A percentile compares a stretch with the other conserved stretches of the same genome.
Conservation (phyloP, 2,888 invertebrate species). For the Drosophila prolongata region DNA sequence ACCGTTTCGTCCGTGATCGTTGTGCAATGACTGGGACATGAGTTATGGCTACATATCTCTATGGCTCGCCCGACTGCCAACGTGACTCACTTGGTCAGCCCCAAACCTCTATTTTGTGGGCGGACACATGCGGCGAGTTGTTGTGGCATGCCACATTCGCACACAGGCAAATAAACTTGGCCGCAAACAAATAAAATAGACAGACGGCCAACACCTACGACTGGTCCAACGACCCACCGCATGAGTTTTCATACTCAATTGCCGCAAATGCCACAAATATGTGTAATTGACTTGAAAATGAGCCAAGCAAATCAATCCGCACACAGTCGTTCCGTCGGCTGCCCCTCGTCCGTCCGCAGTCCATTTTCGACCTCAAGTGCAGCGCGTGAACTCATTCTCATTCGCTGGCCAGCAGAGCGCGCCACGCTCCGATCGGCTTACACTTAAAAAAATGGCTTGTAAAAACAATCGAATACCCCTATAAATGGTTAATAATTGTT, state of each 20-base stretch:
- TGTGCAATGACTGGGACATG: slow-evolving; percentile 57
- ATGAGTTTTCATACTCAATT: slow-evolving; percentile 67
- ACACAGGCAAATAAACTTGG: slow-evolving; percentile 36
- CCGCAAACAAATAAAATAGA: slow-evolving; percentile 56
- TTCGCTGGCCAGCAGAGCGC: slow-evolving; percentile 51
- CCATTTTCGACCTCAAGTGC: slow-evolving; percentile 70
- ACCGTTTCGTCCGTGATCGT: slow-evolving; percentile 36
- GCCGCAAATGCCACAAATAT: slow-evolving; percentile 77
- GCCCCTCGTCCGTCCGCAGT: slow-evolving; percentile 5
- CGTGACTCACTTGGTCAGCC: slow-evolving; percentile 70
- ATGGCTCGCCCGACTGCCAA: slow-evolving; percentile 56
- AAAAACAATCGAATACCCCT: too few species aligned
- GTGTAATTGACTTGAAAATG: slow-evolving; percentile 82
- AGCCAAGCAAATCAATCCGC: slow-evolving; percentile 79
- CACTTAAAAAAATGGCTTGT: neutral
- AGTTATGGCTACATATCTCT: slow-evolving; percentile 49
- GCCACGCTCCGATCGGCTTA: neutral
- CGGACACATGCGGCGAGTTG: slow-evolving; percentile 64
- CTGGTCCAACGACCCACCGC: slow-evolving; percentile 59
- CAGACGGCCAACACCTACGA: slow-evolving; percentile 69
- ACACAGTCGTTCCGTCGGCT: slow-evolving; percentile 23
- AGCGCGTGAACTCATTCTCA: slow-evolving; percentile 74
- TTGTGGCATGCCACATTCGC: slow-evolving; percentile 69
- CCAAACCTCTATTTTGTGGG: slow-evolving; percentile 56
- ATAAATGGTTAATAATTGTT: neutral